Evolutionary conservation across 1,140 invertebrate species (phyloP).

Genomic region (Drosophila sulfurigaster): DNA sequence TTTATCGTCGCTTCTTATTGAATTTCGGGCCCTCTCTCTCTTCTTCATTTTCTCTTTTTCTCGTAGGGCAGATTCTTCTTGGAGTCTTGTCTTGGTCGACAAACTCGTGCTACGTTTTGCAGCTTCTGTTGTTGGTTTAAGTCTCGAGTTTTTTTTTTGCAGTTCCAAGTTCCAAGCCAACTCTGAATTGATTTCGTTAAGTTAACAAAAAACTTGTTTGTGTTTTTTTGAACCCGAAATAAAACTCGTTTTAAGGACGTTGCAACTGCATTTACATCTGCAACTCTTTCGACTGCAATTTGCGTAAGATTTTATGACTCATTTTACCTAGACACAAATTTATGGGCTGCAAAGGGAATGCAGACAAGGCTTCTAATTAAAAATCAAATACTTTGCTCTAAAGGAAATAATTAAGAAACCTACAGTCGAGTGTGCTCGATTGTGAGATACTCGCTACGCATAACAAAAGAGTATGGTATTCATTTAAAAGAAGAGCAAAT

Average conservation of each 20-base stretch:
- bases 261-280: slow-evolving; percentile 36
- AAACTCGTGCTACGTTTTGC: slow-evolving; percentile 61
- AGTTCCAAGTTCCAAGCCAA: slow-evolving; percentile 16
- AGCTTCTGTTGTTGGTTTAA: slow-evolving; percentile 16
- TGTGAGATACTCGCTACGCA: too few species aligned
- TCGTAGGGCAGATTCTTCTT: slow-evolving; percentile 15
- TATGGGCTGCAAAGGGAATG: neutral
- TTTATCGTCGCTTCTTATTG: slow-evolving; percentile 72
- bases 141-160: slow-evolving; percentile 25
- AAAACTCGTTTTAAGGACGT: slow-evolving; percentile 74
- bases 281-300: slow-evolving; percentile 40
- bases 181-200: slow-evolving; percentile 71
- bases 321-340: slow-evolving; percentile 42
- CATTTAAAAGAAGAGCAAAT: too few species aligned
- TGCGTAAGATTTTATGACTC: slow-evolving; percentile 63
- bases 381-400: neutral
- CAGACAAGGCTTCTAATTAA: slow-evolving; percentile 11
- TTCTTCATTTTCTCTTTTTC: neutral
- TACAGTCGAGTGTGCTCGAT: too few species aligned
- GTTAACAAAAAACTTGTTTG: slow-evolving; percentile 72
- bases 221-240: slow-evolving; percentile 56
- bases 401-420: too few species aligned
- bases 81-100: slow-evolving; percentile 29
- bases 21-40: slow-evolving; percentile 51
- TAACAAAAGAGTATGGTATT: too few species aligned